Base-by-base conservation (phyloP, 2,888 invertebrate species). In the Epinotia bilunana region DNA sequence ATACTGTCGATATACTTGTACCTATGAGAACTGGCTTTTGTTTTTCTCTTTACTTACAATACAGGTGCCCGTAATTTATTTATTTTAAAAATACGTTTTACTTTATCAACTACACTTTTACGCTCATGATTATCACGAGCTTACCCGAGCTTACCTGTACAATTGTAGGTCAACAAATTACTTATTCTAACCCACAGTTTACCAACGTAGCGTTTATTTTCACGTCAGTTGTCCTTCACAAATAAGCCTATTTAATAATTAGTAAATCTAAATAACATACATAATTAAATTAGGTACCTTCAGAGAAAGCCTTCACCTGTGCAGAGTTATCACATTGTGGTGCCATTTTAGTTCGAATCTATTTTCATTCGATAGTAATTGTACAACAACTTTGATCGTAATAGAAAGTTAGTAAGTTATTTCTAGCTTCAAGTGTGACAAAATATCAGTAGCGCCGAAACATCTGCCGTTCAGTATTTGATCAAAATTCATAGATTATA, bases 401-500 rank as follows among this genome's bases (percentile, higher is more conserved):
- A 28, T 3, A 53, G n/a, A 53, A 16, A n/a, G n/a, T 53, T n/a
- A 53, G 53, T 53, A n/a, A 7, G 13, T 5, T 6, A 53, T 53
- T n/a, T 53, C 53, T 53, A 43, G 62, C 39, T 62, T 18, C 12
- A 55, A 18, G 53, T 55, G 28, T 33, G 65, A 65, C 49, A 53
- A 65, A 65, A 33, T n/a, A 53, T 68, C 58, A 60, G 23, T 57
- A 69, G 69, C 46, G 16, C 23, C n/a, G 58, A 69, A 46, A 12
- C 68, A 55, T 58, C 68, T 43, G 39, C 43, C 60, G 16, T 43
- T 23, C 20, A 58, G 23, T 68, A 23, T 23, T 58, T 68, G 58
- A 69, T 69, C 58, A 69, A 46, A 46, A 69, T 69, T 58, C 58
- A 28, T 46, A 64, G 13, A 73, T 58, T 58, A 49, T 55, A 4